These are phyloP conservation scores for Ursus arctos DNA, from an alignment of 2,113 vertebrate species.

Conservation along the genomic window DNA sequence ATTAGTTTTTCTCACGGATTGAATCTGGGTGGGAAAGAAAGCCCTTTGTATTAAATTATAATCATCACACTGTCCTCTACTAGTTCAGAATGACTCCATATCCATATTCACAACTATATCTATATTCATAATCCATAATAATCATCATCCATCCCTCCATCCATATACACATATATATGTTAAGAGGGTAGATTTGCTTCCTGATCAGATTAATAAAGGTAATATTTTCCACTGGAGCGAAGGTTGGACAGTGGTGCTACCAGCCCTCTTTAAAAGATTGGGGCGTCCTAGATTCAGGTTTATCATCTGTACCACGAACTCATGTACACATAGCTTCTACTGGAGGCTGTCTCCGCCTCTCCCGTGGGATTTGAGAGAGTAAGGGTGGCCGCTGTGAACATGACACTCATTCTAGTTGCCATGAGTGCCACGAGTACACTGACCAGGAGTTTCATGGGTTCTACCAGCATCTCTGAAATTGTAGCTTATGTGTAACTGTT, in stretches of 20 bases:
- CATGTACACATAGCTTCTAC: neutral
- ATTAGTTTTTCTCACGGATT: neutral
- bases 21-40: neutral
- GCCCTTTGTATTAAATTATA: neutral
- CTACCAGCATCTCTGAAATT: neutral
- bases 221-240: neutral
- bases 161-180: neutral
- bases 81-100: neutral
- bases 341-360: neutral
- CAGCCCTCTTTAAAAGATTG: neutral
- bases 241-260: neutral
- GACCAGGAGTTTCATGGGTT: neutral
- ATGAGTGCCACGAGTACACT: neutral
- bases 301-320: neutral
- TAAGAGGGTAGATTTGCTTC: neutral
- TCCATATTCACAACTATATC: neutral
- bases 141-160: neutral
- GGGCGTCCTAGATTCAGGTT: neutral
- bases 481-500: neutral
- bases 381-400: accelerated
- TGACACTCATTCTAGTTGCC: neutral
- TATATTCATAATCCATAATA: neutral
- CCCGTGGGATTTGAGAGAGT: accelerated
- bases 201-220: neutral
- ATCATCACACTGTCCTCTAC: neutral